These are phyloP conservation scores for Pseudeuparius sepicola DNA, from an alignment of 2,888 invertebrate genomes.

Conservation along the genomic window DNA sequence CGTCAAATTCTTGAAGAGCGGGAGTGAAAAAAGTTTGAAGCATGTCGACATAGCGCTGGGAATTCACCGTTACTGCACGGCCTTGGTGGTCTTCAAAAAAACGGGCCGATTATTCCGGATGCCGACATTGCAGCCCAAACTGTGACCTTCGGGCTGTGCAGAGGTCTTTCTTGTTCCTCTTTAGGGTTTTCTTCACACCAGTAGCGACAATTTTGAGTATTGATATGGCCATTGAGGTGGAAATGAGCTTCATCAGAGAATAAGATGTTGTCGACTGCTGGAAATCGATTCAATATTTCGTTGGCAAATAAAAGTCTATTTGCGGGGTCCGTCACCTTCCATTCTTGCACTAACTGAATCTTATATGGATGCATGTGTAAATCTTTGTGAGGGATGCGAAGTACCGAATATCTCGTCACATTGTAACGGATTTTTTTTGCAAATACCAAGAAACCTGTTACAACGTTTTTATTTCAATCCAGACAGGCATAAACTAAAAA, in stretches of 20 bases:
- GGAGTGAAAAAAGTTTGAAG: conserved; percentile 14
- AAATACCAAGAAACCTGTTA: too few relatives aligned
- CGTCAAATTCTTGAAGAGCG: conserved; percentile 14
- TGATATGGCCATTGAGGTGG: conserved; percentile 9
- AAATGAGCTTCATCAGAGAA: too few relatives aligned
- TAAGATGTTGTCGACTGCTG: conserved; percentile 10
- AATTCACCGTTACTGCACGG: conserved; percentile 15
- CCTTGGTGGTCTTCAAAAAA: conserved; percentile 15
- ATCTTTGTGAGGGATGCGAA: too few relatives aligned
- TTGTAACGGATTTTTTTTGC: too few relatives aligned
- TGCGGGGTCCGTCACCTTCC: conserved; percentile 5
- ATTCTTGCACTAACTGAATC: conserved; percentile 8
- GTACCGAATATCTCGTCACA: too few relatives aligned
- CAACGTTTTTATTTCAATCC: too few relatives aligned
- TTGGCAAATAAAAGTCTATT: conserved; percentile 7
- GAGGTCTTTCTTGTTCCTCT: conserved; percentile 10
- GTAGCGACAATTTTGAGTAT: conserved; percentile 15
- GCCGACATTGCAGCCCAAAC: conserved; percentile 16
- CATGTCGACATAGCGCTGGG: conserved; percentile 15
- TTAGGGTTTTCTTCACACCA: conserved; percentile 16
- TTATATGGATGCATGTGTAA: too few relatives aligned
- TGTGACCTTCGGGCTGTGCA: conserved; percentile 15
- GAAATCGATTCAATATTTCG: conserved; percentile 8
- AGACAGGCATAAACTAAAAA: too few relatives aligned
- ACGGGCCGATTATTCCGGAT: conserved; percentile 13